Percentiles rank a stretch among this genome's conserved stretches.
These are phyloP conservation scores for Lineus longissimus DNA, from an alignment of 1,140 invertebrate genomes.

Conservation along the genomic window DNA sequence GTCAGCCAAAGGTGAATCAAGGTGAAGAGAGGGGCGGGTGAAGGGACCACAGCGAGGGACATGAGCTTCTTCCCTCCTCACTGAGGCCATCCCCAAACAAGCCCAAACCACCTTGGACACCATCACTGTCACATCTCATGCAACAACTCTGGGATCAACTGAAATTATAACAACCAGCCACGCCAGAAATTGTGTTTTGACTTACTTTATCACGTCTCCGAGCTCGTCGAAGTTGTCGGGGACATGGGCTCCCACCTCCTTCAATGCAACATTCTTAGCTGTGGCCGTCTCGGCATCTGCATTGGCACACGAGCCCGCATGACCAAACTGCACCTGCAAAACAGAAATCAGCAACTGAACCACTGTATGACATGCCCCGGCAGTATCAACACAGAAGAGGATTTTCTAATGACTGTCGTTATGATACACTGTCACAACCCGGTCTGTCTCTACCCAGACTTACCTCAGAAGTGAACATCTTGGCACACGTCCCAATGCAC, in stretches of 20 bases:
- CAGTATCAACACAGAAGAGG: no score
- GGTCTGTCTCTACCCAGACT: no score
- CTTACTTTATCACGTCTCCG: conserved; percentile 69
- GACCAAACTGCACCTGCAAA: conserved; percentile 90
- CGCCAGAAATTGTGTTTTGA: no score
- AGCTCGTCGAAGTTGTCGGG: conserved; percentile 91
- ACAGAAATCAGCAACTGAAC: neutral
- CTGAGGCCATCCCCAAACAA: no score
- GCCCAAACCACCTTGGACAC: no score
- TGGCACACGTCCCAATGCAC: conserved; percentile 90
- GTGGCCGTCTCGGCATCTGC: conserved; percentile 90
- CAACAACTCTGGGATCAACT: no score
- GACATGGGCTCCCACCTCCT: conserved; percentile 79
- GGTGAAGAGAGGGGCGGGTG: neutral
- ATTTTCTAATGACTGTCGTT: no score
- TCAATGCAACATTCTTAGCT: conserved; percentile 85
- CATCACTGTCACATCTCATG: no score
- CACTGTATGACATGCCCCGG: neutral
- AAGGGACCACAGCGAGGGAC: neutral
- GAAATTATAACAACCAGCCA: no score
- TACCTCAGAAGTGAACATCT: conserved; percentile 86
- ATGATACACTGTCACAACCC: no score
- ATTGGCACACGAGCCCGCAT: conserved; percentile 97
- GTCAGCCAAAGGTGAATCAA: neutral
- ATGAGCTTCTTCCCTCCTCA: neutral